A percentile compares a stretch with the other conserved stretches of the same genome.
phyloP scores from a whole-genome alignment of 2,797 vertebrate genomes.

The Coccyzus lansbergi region DNA sequence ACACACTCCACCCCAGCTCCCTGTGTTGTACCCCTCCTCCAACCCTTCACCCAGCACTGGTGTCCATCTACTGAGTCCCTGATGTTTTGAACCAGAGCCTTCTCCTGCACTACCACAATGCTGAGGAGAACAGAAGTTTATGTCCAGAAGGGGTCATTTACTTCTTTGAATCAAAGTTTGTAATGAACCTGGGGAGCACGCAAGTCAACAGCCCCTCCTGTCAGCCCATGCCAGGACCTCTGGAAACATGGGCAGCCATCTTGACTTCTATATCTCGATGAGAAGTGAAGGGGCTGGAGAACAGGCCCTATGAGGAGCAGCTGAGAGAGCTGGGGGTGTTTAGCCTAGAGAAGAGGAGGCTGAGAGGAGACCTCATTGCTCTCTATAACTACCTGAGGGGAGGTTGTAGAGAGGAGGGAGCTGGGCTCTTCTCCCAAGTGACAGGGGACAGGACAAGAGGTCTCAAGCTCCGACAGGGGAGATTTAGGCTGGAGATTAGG shows the following conservation, averaged over 20 bases:
- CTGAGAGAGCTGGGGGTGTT: no score
- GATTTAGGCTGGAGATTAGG: no score
- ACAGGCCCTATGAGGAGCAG: no score
- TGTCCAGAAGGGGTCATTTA: background rate
- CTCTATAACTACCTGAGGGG: no score
- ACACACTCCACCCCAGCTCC: background rate
- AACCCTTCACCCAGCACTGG: background rate
- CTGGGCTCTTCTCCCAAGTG: no score
- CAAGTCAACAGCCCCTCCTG: background rate
- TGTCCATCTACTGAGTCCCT: background rate
- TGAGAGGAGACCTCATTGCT: no score
- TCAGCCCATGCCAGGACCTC: background rate
- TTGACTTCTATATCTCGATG: background rate
- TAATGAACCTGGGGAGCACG: background rate
- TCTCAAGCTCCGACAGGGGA: no score
- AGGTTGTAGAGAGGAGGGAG: no score
- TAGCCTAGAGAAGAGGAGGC: no score
- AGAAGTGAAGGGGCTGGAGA: no score
- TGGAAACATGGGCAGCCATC: background rate
- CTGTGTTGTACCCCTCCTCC: background rate
- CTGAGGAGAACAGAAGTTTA: background rate
- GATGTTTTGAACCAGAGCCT: background rate
- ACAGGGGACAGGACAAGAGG: no score
- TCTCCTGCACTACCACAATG: background rate
- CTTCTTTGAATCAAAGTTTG: accelerated